Evolutionary conservation across 2,888 invertebrate genomes (phyloP), one percentile per base, ranked within the genome.

Genomic region (Eulithis testata): DNA sequence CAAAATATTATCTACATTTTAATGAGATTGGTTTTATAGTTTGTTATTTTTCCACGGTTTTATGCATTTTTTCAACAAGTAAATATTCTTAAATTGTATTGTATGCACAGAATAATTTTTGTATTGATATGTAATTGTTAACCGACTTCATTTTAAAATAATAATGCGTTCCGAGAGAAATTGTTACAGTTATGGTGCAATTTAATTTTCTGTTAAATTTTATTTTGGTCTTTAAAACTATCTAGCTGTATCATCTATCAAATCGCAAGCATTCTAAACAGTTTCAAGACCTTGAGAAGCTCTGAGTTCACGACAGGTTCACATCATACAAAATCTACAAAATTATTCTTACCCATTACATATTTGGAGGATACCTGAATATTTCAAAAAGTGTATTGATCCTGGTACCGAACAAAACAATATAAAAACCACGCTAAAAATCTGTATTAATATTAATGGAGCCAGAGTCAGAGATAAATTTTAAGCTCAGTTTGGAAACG

Each of bases 401-500:
- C 66, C 61, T 65, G 40, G 63, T 60, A 62, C 66, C 52, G 68
- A 69, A 72, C 63, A 73, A 70, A 72, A 73, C 73, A 73, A 70
- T 73, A 58, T 63, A 63, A 66, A 65, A 72, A 60, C 44, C 47
- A 59, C 64, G 70, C 73, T 83, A 86, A 87, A 87, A 84, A 81
- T 76, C 70, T 68, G 71, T 77, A 80, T 88, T 82, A 85, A 88
- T 88, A 85, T 88, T 80, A 81, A 88, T 85, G 76, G 62, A 56
- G 44, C 60, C 73, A 71, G 73, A 77, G 76, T 77, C 79, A 81
- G 54, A 67, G 60, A 89, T 85, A 85, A 81, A 86, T 84, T 84
- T 81, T 73, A 77, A 75, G 71, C 78, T 77, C 78, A 79, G 80
- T 88, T 85, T 87, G 80, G 87, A 88, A 88, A 89, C 80, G 76